Base-by-base conservation (phyloP, 2,797 vertebrate genomes). In the Tarsius wallacei region DNA sequence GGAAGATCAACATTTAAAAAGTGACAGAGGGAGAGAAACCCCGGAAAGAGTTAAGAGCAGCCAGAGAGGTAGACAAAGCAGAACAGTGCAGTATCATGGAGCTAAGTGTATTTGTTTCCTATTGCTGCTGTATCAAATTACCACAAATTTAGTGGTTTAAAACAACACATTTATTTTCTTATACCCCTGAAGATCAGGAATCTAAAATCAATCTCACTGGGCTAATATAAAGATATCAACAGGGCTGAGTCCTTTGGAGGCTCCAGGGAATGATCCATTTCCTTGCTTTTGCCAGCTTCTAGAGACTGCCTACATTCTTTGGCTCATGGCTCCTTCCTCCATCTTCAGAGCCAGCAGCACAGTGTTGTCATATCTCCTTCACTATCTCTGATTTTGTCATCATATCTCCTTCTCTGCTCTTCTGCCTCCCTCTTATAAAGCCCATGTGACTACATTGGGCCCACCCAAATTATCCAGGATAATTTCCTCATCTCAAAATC, bases 41-140 rank as follows among this genome's bases (percentile, higher is more conserved):
- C 31, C 7, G 68, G n/a, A 61, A 73, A 31, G 28, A 33, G 15
- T 55, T 33, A 84, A 61, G 15, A 64, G 16, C 49, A 88, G 7
- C 4, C 33, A 73, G 24, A 87, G 28, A 87, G 17, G 19, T 33
- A 92, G 63, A 36, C 84, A 91, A 96, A 92, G 17, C 36, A 73
- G 57, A 57, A 47, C 7, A 66, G 16, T 19, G 3, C 17, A 57
- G 28, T 31, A 49, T 42, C 15, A 82, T 64, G 49, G 36, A 85
- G 14, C 31, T 70, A 91, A 91, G 57, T 63, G 15, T 88, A 64
- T 73, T 88, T 1, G 12, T 84, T 94, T 96, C 77, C 26, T 76
- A 64, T 57, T 77, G 28, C 22, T 93, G 17, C 11, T 70, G 2
- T 85, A 51, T 7, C 55, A 42, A 42, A 5, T 42, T 42, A 42